Conservation (phyloP, 1,140 invertebrate species). For the Gryon sp. region DNA sequence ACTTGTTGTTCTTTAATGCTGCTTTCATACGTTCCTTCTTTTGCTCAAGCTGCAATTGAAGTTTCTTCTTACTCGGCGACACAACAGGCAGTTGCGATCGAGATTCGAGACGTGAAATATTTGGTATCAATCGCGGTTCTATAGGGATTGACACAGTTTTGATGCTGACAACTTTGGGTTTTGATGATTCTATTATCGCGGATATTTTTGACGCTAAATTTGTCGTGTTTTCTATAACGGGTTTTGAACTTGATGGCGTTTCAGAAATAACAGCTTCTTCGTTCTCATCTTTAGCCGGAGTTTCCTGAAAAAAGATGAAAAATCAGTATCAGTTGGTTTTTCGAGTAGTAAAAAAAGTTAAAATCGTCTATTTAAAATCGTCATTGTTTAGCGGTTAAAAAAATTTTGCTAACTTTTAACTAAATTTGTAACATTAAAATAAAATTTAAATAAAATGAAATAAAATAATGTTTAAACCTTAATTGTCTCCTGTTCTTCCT, state of each 20-base stretch:
- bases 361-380: too few relatives aligned
- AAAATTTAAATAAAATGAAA: too few relatives aligned
- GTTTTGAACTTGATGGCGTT: constrained; percentile 73
- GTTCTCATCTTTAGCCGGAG: constrained; percentile 73
- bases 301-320: constrained; percentile 63
- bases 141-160: constrained; percentile 45
- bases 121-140: constrained; percentile 38
- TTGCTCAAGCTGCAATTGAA: constrained; percentile 21
- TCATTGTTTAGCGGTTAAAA: too few relatives aligned
- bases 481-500: constrained; percentile 33
- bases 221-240: constrained; percentile 68
- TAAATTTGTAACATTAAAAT: too few relatives aligned
- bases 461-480: constrained; percentile 18
- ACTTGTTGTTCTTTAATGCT: constrained; percentile 6
- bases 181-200: constrained; percentile 55
- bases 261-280: constrained; percentile 71
- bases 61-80: constrained; percentile 25
- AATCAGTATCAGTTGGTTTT: too few relatives aligned
- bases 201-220: constrained; percentile 73
- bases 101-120: constrained; percentile 30
- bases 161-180: constrained; percentile 48
- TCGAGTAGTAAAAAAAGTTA: neutral
- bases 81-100: constrained; percentile 1
- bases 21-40: constrained; percentile 43
- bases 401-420: too few relatives aligned